Evolutionary conservation across 2,797 vertebrate genomes (phyloP).

Genomic region (Uromys caudimaculatus): DNA sequence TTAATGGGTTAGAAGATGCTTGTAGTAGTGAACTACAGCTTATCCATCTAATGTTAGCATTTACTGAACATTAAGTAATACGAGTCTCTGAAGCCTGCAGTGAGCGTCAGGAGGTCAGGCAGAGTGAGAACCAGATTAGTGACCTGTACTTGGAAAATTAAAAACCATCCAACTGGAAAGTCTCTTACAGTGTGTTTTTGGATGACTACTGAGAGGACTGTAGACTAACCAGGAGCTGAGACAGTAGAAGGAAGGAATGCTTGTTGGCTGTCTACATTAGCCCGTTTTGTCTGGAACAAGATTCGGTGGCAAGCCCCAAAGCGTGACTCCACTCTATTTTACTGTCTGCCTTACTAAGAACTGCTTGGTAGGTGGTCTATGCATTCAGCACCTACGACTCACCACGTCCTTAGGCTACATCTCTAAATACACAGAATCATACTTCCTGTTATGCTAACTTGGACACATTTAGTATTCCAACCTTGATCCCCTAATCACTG

Average conservation of each 20-base stretch:
- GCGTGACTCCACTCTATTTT: background rate
- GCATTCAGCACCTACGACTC: background rate
- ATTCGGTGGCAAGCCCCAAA: background rate
- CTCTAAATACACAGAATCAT: background rate
- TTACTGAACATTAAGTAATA: slow-evolving; percentile 12
- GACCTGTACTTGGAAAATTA: background rate
- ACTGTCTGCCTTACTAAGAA: slow-evolving; percentile 24
- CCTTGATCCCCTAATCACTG: background rate
- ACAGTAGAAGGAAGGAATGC: background rate
- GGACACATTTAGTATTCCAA: background rate
- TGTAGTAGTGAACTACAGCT: background rate
- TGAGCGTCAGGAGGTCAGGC: background rate
- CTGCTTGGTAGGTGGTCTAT: background rate
- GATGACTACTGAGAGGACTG: background rate
- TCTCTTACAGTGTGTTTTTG: background rate
- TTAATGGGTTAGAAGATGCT: background rate
- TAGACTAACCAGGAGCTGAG: background rate
- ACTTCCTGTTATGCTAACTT: background rate
- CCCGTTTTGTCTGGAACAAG: slow-evolving; percentile 27
- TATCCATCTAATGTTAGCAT: background rate
- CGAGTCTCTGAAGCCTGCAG: slow-evolving; percentile 39
- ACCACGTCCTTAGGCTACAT: background rate
- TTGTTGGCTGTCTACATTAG: background rate
- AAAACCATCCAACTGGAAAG: background rate
- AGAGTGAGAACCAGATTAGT: slow-evolving; percentile 11